A percentile compares a stretch with the other conserved stretches of the same genome.
Evolutionary conservation across 2,113 vertebrate species (phyloP).

Genomic region (Charina bottae): DNA sequence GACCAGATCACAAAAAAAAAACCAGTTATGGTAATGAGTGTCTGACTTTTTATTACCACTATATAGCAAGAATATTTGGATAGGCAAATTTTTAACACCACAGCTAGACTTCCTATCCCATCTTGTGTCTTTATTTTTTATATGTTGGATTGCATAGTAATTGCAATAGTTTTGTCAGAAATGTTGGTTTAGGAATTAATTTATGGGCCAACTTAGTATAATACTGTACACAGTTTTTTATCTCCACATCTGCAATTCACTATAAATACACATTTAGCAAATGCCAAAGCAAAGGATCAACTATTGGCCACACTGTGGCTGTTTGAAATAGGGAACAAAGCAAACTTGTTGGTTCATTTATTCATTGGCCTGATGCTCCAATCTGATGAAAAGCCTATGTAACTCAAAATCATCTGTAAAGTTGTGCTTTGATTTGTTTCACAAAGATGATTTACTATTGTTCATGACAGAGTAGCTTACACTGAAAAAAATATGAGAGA

Average conservation of each 20-base stretch:
- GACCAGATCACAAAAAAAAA: neutral
- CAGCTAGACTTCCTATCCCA: neutral
- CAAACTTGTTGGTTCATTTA: neutral
- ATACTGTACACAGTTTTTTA: constrained; percentile 67
- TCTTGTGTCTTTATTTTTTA: constrained; percentile 64
- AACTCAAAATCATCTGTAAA: no score
- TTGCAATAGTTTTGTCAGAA: constrained; percentile 58
- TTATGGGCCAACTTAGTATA: constrained; percentile 49
- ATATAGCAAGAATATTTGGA: no score
- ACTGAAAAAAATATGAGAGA: neutral
- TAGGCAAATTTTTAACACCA: no score
- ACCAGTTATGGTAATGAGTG: no score
- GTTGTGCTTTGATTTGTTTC: no score
- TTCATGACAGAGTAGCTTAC: neutral
- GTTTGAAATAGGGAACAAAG: neutral
- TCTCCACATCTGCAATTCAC: constrained; percentile 57
- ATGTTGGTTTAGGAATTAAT: constrained; percentile 56
- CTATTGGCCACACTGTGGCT: neutral
- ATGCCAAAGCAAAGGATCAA: neutral
- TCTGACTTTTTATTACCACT: no score
- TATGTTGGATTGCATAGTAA: constrained; percentile 62
- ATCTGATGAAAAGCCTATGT: neutral
- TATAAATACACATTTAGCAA: neutral
- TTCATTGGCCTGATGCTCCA: neutral
- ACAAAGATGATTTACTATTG: no score